Evolutionary conservation across 2,888 invertebrate species (phyloP).

Genomic region (Temnothorax unifasciatus): DNA sequence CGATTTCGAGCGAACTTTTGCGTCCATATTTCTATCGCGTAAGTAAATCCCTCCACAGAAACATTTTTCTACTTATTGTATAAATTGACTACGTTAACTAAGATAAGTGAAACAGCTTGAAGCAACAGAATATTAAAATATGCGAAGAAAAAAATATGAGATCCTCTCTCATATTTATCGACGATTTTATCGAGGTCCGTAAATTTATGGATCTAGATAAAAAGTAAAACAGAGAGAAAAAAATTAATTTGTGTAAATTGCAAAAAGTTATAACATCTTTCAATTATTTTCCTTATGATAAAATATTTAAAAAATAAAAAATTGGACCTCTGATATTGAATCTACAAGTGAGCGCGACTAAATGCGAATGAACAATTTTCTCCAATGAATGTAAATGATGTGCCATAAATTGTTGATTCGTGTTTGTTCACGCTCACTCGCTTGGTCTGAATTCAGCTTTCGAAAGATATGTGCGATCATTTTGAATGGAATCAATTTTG

Average conservation of each 20-base stretch:
- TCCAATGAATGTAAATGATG: not conserved
- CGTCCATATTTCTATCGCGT: not conserved
- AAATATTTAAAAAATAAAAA: not conserved
- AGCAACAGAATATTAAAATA: not conserved
- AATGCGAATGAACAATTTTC: not conserved
- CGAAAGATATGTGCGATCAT: not conserved
- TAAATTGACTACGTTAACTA: not conserved
- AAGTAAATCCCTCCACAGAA: not conserved
- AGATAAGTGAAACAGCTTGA: not conserved
- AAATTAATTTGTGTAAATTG: not conserved
- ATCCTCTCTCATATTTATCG: not conserved
- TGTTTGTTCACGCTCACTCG: not conserved
- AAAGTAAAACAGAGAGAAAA: not conserved
- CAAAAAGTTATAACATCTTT: conserved; percentile 5
- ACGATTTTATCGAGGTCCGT: not conserved
- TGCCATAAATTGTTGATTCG: not conserved
- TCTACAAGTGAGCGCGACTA: not conserved
- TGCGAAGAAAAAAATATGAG: not conserved
- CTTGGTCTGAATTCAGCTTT: not conserved
- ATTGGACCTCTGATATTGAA: not conserved
- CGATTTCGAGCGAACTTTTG: not conserved
- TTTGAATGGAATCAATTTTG: not conserved
- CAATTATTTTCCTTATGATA: not conserved
- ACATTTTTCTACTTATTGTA: not conserved
- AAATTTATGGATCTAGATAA: not conserved